These are phyloP conservation scores for Microctenopoma stevenorrisi DNA, from an alignment of 2,797 vertebrate genomes.

Conservation along the genomic window DNA sequence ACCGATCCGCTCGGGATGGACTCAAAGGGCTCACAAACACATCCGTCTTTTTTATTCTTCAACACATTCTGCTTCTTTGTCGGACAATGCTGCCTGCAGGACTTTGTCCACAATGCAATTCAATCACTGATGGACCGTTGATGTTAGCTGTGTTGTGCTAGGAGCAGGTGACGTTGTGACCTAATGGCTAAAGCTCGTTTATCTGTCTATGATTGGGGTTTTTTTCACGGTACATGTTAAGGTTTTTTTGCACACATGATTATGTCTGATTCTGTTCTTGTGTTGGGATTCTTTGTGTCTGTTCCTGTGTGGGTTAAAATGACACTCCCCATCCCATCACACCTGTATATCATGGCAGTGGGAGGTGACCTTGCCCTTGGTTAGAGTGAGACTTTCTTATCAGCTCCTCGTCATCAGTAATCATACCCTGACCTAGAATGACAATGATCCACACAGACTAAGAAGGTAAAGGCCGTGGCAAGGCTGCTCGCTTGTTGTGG, in stretches of 20 bases:
- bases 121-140: neutral
- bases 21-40: neutral
- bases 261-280: neutral
- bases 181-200: neutral
- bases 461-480: constrained; percentile 26
- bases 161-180: neutral
- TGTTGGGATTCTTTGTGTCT: neutral
- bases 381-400: constrained; percentile 75
- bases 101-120: too few relatives aligned
- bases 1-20: neutral
- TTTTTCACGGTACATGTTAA: neutral
- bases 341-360: constrained; percentile 69
- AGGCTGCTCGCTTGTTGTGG: neutral
- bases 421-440: constrained; percentile 70
- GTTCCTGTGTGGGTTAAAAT: constrained; percentile 22
- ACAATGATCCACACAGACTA: constrained; percentile 64
- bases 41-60: too few relatives aligned
- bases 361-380: constrained; percentile 79
- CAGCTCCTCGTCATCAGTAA: constrained; percentile 76
- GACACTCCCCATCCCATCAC: constrained; percentile 64
- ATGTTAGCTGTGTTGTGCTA: neutral
- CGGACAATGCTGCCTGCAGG: too few relatives aligned
- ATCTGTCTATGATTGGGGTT: neutral
- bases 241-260: neutral
- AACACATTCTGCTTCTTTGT: too few relatives aligned